Percentiles rank a stretch among this genome's conserved stretches.
phyloP scores from a whole-genome alignment of 2,888 invertebrate species.

The Mamestra brassicae region DNA sequence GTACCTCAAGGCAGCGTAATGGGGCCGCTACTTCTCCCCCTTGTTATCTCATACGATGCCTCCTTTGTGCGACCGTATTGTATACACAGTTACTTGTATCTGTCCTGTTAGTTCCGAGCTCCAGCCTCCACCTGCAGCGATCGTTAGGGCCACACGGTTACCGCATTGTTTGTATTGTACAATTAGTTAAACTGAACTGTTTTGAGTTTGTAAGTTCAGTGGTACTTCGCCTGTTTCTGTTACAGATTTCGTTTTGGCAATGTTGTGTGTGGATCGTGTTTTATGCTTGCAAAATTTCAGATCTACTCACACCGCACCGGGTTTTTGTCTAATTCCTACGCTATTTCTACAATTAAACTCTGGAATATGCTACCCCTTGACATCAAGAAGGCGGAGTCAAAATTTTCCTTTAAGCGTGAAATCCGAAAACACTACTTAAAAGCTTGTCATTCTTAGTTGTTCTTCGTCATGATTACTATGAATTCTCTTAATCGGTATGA shows the following conservation, averaged over 20 bases:
- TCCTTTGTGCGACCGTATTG: constrained; percentile 80
- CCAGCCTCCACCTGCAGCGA: constrained; percentile 76
- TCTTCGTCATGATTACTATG: too few species aligned
- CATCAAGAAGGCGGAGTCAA: too few species aligned
- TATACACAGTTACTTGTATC: constrained; percentile 72
- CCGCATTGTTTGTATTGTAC: constrained; percentile 83
- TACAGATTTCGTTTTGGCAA: constrained; percentile 62
- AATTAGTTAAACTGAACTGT: constrained; percentile 84
- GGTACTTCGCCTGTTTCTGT: constrained; percentile 69
- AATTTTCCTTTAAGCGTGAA: too few species aligned
- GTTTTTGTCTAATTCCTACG: too few species aligned
- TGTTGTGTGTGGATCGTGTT: constrained; percentile 28
- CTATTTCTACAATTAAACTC: too few species aligned
- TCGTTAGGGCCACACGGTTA: constrained; percentile 78
- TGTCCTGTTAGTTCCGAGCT: constrained; percentile 70
- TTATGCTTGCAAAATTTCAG: constrained; percentile 17
- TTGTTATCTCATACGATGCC: constrained; percentile 85
- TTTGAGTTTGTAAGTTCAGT: constrained; percentile 78
- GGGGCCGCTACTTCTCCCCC: constrained; percentile 83
- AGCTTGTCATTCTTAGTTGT: too few species aligned
- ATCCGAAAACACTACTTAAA: too few species aligned
- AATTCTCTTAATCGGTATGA: too few species aligned
- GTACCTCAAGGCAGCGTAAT: constrained; percentile 83
- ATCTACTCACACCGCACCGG: background rate
- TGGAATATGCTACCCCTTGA: too few species aligned